These are phyloP conservation scores for Drosophila navojoa DNA, from an alignment of 1,140 invertebrate genomes.

Conservation along the genomic window DNA sequence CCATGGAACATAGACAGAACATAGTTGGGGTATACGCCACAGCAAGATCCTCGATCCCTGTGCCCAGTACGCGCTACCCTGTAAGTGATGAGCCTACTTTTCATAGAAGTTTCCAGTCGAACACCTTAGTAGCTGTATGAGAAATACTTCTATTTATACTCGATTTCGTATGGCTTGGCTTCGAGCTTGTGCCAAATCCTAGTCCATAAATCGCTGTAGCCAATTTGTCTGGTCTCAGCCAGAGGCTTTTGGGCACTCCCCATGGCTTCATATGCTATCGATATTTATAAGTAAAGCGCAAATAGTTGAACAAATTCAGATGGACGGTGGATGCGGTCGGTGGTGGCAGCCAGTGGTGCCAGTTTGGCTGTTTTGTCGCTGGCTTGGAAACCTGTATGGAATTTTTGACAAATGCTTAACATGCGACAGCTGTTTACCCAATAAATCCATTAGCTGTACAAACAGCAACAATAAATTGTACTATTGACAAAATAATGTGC, in stretches of 20 bases:
- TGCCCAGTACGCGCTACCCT: too few relatives aligned
- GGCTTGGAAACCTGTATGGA: constrained; percentile 60
- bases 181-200: neutral
- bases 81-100: too few relatives aligned
- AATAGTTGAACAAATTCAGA: constrained; percentile 42
- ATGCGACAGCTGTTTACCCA: constrained; percentile 77
- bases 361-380: constrained; percentile 24
- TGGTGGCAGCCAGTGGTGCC: constrained; percentile 13
- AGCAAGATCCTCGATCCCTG: too few relatives aligned
- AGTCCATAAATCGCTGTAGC: constrained; percentile 31
- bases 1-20: too few relatives aligned
- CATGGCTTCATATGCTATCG: neutral
- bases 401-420: constrained; percentile 76
- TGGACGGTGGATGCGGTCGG: neutral
- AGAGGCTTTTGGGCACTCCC: constrained; percentile 5
- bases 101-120: too few relatives aligned
- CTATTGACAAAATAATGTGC: constrained; percentile 60
- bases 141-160: too few relatives aligned
- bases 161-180: too few relatives aligned
- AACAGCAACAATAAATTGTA: constrained; percentile 64
- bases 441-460: constrained; percentile 79
- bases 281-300: constrained; percentile 6
- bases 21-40: too few relatives aligned
- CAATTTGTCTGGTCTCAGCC: constrained; percentile 55
- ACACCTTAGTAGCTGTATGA: too few relatives aligned